Evolutionary conservation across 2,888 invertebrate genomes (phyloP).

Genomic region (Calliphora vomitoria): DNA sequence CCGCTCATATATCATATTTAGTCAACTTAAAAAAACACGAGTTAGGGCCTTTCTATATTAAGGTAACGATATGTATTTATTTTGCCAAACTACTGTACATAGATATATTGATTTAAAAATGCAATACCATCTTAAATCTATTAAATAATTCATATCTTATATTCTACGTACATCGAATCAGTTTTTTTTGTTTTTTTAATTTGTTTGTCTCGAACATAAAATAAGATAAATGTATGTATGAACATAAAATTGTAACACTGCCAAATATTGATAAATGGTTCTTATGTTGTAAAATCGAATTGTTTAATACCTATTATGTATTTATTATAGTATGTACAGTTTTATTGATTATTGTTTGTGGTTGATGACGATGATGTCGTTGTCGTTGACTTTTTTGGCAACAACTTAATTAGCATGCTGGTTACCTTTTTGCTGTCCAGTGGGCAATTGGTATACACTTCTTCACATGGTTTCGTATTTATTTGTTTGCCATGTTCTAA

Average conservation of each 20-base stretch:
- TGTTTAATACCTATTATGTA: no score
- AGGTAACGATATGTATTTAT: no score
- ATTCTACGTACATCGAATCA: no score
- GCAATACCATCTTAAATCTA: no score
- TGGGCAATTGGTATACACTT: constrained; percentile 88
- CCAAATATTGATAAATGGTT: neutral
- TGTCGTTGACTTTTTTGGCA: constrained; percentile 85
- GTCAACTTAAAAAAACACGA: no score
- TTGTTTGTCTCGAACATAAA: neutral
- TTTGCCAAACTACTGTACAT: no score
- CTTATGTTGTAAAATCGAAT: neutral
- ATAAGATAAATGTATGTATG: neutral
- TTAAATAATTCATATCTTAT: no score
- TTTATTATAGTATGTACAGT: neutral
- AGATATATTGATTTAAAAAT: no score
- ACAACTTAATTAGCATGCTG: constrained; percentile 88
- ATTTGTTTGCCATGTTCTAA: constrained; percentile 87
- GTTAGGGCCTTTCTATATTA: no score
- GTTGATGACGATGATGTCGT: neutral
- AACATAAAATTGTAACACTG: neutral
- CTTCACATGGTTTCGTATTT: constrained; percentile 86
- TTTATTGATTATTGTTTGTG: neutral
- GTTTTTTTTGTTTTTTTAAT: no score
- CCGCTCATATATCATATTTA: no score
- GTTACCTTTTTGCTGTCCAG: constrained; percentile 88